Conservation (phyloP, 2,113 vertebrate genomes). For the Eulacestoma nigropectus region DNA sequence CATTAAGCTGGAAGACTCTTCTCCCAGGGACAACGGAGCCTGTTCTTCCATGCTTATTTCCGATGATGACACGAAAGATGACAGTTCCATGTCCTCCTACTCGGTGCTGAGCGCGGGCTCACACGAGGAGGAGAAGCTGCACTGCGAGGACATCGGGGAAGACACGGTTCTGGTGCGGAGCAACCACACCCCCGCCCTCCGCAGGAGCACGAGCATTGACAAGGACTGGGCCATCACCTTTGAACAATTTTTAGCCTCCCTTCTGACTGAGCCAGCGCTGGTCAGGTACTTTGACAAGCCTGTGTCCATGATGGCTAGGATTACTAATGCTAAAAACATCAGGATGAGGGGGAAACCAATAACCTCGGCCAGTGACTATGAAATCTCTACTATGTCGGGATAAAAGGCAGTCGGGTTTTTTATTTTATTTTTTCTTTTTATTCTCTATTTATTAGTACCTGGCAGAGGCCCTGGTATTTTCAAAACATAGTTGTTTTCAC, state of each 20-base stretch:
- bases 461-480: conserved; percentile 67
- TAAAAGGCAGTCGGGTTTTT: conserved; percentile 52
- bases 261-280: conserved; percentile 91
- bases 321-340: conserved; percentile 90
- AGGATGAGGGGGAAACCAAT: conserved; percentile 83
- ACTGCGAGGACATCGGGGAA: conserved; percentile 93
- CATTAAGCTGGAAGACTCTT: conserved; percentile 91
- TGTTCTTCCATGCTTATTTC: conserved; percentile 94
- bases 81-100: conserved; percentile 97
- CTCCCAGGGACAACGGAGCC: conserved; percentile 84
- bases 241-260: conserved; percentile 93
- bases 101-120: conserved; percentile 94
- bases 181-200: conserved; percentile 59
- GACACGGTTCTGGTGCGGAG: conserved; percentile 90
- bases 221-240: conserved; percentile 97
- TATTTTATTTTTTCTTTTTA: conserved; percentile 43
- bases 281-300: conserved; percentile 95
- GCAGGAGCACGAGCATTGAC: conserved; percentile 86
- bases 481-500: conserved; percentile 50
- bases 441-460: conserved; percentile 71
- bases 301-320: conserved; percentile 83
- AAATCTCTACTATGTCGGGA: conserved; percentile 89
- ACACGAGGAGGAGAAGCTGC: conserved; percentile 92
- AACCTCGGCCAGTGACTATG: conserved; percentile 87
- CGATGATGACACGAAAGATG: conserved; percentile 93